A percentile compares a stretch with the other conserved stretches of the same genome.
Conservation (phyloP, 2,113 vertebrate genomes). For the Syngnathus typhle region DNA sequence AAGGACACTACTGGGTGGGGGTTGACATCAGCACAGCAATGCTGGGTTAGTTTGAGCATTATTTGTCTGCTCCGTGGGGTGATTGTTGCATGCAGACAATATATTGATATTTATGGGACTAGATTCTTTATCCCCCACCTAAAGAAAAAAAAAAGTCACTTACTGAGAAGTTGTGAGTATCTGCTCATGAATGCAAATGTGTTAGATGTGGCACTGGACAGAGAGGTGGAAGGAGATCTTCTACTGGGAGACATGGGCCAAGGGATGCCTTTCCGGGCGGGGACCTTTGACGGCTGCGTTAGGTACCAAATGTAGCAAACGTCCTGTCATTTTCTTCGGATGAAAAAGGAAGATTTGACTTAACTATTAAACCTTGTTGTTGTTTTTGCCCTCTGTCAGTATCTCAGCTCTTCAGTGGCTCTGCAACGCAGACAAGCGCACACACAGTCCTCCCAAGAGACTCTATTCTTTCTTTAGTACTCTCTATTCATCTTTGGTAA, state of each 20-base stretch:
- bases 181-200: neutral
- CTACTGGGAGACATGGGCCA: conserved; percentile 87
- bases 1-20: conserved; percentile 91
- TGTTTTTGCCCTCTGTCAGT: conserved; percentile 53
- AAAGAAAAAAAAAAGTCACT: neutral
- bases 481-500: conserved; percentile 86
- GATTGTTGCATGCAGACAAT: neutral
- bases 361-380: neutral
- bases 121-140: neutral
- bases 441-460: conserved; percentile 83
- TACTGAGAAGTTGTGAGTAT: neutral
- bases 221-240: conserved; percentile 88
- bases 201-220: conserved; percentile 84
- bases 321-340: neutral
- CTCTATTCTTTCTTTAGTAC: conserved; percentile 86
- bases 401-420: conserved; percentile 98
- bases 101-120: neutral
- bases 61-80: neutral
- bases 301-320: conserved; percentile 68
- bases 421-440: conserved; percentile 90
- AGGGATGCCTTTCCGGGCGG: conserved; percentile 85
- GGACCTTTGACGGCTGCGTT: conserved; percentile 89
- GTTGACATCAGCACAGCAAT: conserved; percentile 92
- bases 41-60: conserved; percentile 75
- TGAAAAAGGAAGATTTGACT: neutral